Percentiles rank a stretch among this genome's conserved stretches.
These are phyloP conservation scores for Tenrec ecaudatus DNA, from an alignment of 2,113 vertebrate genomes.

Conservation along the genomic window DNA sequence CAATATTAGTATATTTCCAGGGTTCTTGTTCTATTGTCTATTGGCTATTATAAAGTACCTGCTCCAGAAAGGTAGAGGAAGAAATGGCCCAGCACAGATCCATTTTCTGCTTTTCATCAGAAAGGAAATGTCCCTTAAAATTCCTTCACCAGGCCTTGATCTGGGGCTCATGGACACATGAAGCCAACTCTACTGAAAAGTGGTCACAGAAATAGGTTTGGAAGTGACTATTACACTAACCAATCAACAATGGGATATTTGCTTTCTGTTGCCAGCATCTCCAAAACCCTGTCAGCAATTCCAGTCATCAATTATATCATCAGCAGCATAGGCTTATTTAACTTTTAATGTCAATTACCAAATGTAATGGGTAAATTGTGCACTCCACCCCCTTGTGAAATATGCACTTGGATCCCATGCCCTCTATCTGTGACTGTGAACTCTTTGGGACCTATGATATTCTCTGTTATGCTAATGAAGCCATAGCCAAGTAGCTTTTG, in stretches of 20 bases:
- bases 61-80: not conserved
- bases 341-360: not conserved
- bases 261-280: not conserved
- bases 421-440: not conserved
- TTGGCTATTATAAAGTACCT: not conserved
- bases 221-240: not conserved
- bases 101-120: not conserved
- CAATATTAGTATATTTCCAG: not conserved
- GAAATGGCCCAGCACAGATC: not conserved
- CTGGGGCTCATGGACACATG: not conserved
- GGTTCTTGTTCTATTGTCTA: not conserved
- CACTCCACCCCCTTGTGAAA: not conserved
- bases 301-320: not conserved
- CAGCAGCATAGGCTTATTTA: not conserved
- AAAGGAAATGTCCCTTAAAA: conserved; percentile 11
- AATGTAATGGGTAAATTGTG: not conserved
- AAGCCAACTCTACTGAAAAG: not conserved
- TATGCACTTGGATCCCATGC: not conserved
- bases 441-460: not conserved
- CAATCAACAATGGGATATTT: not conserved
- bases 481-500: not conserved
- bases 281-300: not conserved
- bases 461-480: not conserved
- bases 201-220: too few species aligned
- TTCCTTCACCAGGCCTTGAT: not conserved